Evolutionary conservation across 2,888 invertebrate genomes (phyloP).

Genomic region (Smittia aterrima): DNA sequence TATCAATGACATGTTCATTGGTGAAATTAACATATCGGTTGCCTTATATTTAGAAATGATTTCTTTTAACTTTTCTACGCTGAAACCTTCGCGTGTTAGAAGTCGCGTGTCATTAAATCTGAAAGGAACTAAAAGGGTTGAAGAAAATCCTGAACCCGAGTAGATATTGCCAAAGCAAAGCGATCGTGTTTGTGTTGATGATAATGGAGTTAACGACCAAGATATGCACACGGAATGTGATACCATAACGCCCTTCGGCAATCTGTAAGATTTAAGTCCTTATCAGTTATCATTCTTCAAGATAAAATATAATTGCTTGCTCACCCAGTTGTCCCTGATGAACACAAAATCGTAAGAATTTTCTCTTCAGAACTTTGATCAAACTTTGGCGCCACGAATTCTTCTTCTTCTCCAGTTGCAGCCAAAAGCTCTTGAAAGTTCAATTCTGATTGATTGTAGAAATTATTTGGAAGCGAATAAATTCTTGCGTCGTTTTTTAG

Average conservation of each 20-base stretch:
- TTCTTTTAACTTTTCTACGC: neutral
- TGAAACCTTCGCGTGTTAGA: slow-evolving; percentile 12
- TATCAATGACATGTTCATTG: neutral
- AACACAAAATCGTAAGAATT: neutral
- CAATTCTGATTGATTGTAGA: neutral
- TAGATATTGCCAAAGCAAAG: too few species aligned
- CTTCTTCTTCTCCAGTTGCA: neutral
- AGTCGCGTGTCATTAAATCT: slow-evolving; percentile 26
- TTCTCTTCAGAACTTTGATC: neutral
- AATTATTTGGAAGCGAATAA: neutral
- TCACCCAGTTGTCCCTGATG: neutral
- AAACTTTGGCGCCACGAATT: neutral
- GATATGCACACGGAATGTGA: too few species aligned
- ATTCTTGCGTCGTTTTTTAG: slow-evolving; percentile 5
- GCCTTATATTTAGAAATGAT: slow-evolving; percentile 6
- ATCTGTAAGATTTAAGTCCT: neutral
- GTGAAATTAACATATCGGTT: neutral
- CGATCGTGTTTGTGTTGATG: too few species aligned
- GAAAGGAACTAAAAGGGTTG: neutral
- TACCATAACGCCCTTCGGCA: neutral
- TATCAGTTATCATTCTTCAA: neutral
- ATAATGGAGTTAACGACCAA: too few species aligned
- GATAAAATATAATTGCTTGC: neutral
- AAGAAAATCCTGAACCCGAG: too few species aligned
- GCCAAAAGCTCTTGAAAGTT: neutral